A percentile compares a stretch with the other conserved stretches of the same genome.
Evolutionary conservation across 2,888 invertebrate genomes (phyloP).

Genomic region (Argynnis bischoffii): DNA sequence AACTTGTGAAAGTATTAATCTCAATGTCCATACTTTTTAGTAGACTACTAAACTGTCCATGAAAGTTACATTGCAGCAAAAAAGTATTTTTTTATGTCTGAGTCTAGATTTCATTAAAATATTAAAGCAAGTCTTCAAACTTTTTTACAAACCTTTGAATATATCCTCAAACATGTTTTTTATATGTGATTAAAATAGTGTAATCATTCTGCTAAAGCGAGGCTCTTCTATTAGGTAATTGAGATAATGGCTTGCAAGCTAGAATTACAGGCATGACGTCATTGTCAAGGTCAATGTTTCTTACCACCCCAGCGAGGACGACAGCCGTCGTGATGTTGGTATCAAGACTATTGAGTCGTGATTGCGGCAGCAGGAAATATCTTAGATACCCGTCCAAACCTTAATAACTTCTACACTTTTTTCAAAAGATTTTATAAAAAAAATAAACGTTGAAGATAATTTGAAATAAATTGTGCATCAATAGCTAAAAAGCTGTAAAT

Average conservation of each 20-base stretch:
- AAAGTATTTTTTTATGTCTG: too few species aligned
- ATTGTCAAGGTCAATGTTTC: conserved; percentile 55
- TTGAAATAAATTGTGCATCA: too few species aligned
- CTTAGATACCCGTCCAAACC: conserved; percentile 19
- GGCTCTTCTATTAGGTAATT: conserved; percentile 30
- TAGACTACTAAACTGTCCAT: too few species aligned
- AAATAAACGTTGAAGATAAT: too few species aligned
- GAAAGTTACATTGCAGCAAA: too few species aligned
- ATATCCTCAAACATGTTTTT: not conserved
- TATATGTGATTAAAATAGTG: conserved; percentile 7
- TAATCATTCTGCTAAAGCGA: conserved; percentile 8
- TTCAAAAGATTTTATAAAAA: not conserved
- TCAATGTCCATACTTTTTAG: too few species aligned
- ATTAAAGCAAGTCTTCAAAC: not conserved
- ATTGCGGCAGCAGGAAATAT: conserved; percentile 62
- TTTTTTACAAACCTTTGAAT: not conserved
- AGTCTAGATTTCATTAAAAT: too few species aligned
- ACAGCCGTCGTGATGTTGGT: conserved; percentile 58
- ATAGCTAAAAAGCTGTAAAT: too few species aligned
- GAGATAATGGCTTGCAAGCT: conserved; percentile 38
- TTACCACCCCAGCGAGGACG: conserved; percentile 60
- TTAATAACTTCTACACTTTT: conserved; percentile 2
- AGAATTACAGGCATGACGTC: conserved; percentile 61
- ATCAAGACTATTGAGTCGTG: conserved; percentile 51
- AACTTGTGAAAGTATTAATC: too few species aligned